Evolutionary conservation across 2,113 vertebrate genomes (phyloP).

Genomic region (Istiophorus platypterus): DNA sequence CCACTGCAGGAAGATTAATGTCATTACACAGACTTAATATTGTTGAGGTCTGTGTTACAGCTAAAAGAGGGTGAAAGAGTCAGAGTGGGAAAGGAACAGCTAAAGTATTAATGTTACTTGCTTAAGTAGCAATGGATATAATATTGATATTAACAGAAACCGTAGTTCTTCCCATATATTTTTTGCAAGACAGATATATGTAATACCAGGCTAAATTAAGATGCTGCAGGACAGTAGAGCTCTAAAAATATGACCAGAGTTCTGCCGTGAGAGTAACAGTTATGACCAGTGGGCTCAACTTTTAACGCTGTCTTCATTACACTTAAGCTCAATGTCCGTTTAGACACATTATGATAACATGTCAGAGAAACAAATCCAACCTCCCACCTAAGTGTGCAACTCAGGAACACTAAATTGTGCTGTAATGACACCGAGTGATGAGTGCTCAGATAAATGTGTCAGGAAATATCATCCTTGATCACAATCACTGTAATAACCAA

Average conservation of each 20-base stretch:
- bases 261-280: background rate
- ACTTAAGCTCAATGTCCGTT: background rate
- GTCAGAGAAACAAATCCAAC: background rate
- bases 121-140: background rate
- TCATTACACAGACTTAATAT: background rate
- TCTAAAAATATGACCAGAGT: background rate
- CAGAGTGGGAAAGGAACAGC: background rate
- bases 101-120: background rate
- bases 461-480: background rate
- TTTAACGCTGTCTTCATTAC: background rate
- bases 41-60: background rate
- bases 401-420: background rate
- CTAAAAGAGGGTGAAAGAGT: no score
- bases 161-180: background rate
- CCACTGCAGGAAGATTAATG: background rate
- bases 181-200: background rate
- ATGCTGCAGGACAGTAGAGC: no score
- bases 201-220: background rate
- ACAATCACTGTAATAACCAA: background rate
- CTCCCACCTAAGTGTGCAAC: background rate
- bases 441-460: background rate
- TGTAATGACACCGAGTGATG: background rate
- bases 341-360: background rate
- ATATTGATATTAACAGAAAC: background rate
- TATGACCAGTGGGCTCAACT: background rate